Evolutionary conservation across 2,113 vertebrate species (phyloP).

Genomic region (Castor canadensis): DNA sequence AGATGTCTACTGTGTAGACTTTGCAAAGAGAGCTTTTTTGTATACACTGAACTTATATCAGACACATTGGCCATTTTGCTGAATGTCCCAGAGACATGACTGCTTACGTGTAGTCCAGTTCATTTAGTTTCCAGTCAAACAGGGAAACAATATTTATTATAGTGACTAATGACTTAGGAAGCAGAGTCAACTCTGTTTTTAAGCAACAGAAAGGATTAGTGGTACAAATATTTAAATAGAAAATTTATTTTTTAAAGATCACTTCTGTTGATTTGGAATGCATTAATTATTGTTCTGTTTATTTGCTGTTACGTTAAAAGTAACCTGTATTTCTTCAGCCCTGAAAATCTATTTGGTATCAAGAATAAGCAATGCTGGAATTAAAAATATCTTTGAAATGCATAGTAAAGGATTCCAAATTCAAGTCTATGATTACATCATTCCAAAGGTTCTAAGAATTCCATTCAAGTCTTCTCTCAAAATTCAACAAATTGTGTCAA

Average conservation of each 20-base stretch:
- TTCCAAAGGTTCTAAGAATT: constrained; percentile 12
- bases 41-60: background rate
- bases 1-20: background rate
- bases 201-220: constrained; percentile 25
- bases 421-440: background rate
- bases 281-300: constrained; percentile 12
- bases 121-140: constrained; percentile 53
- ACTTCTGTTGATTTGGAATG: constrained; percentile 38
- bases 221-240: constrained; percentile 32
- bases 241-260: constrained; percentile 48
- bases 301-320: constrained; percentile 6
- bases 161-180: constrained; percentile 53
- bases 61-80: background rate
- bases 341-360: background rate
- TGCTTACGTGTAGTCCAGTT: constrained; percentile 32
- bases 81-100: background rate
- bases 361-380: background rate
- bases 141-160: constrained; percentile 55
- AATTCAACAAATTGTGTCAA: constrained; percentile 10
- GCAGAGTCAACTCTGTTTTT: constrained; percentile 15
- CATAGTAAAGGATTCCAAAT: background rate
- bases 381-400: background rate
- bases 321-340: background rate
- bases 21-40: background rate
- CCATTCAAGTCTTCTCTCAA: background rate